phyloP scores from a whole-genome alignment of 2,888 invertebrate species.

The Parasteatoda lunata region DNA sequence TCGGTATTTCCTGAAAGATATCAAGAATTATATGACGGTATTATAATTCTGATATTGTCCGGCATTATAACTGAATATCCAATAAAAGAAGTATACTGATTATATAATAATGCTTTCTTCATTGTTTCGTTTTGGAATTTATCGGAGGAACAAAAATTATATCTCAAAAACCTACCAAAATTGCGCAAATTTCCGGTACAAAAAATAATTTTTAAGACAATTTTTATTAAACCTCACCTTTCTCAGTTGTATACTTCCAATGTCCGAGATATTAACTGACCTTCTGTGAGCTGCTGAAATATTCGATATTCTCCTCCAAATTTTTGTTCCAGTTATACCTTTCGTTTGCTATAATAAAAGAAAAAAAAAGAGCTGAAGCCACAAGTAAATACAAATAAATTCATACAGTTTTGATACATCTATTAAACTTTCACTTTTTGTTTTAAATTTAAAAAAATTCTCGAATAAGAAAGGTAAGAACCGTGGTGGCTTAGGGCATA shows the following conservation, averaged over 20 bases:
- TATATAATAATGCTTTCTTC: too few relatives aligned
- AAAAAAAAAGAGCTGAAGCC: not conserved
- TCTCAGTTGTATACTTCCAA: conserved; percentile 90
- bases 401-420: not conserved
- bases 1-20: too few relatives aligned
- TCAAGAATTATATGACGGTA: too few relatives aligned
- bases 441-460: not conserved
- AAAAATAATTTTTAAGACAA: too few relatives aligned
- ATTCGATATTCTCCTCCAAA: conserved; percentile 92
- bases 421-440: not conserved
- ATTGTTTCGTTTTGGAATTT: too few relatives aligned
- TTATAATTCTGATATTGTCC: too few relatives aligned
- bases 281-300: conserved; percentile 75
- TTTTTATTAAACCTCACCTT: conserved; percentile 77
- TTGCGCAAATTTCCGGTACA: too few relatives aligned
- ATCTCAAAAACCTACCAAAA: too few relatives aligned
- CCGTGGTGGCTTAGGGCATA: too few relatives aligned
- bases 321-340: conserved; percentile 88
- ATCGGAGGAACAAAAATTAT: too few relatives aligned
- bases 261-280: conserved; percentile 87
- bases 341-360: conserved; percentile 81
- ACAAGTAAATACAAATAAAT: not conserved
- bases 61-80: too few relatives aligned
- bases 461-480: not conserved
- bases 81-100: too few relatives aligned